A percentile compares a stretch with the other conserved stretches of the same genome.
phyloP scores from a whole-genome alignment of 92 coral and sea anemone species.

The Anthopleura xanthogrammica region DNA sequence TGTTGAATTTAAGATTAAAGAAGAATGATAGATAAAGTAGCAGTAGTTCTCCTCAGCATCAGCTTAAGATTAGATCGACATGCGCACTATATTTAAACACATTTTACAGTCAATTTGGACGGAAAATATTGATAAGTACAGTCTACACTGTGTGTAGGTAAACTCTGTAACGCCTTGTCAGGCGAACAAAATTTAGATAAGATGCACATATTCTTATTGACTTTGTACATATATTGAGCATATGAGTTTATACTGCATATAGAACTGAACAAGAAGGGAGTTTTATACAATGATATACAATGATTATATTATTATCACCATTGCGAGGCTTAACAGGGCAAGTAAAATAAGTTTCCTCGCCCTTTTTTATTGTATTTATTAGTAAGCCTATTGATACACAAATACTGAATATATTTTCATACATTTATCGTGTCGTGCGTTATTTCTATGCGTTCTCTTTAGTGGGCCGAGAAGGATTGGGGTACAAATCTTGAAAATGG shows the following conservation, averaged over 20 bases:
- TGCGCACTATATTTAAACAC: slow-evolving; percentile 10
- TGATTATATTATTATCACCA: not conserved
- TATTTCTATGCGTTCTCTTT: not conserved
- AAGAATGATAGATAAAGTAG: too few species aligned
- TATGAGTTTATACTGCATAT: not conserved
- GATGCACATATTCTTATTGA: not conserved
- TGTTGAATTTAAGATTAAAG: too few species aligned
- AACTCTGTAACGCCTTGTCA: slow-evolving; percentile 28
- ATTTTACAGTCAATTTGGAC: not conserved
- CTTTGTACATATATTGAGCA: not conserved
- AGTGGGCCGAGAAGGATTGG: not conserved
- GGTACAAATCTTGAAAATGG: not conserved
- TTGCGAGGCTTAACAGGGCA: not conserved
- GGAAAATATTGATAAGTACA: not conserved
- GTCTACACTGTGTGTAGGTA: slow-evolving; percentile 37
- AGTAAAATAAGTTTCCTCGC: not conserved
- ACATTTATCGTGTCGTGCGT: not conserved
- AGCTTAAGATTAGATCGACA: not conserved
- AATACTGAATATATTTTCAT: not conserved
- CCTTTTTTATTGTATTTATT: not conserved
- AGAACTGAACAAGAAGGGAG: not conserved
- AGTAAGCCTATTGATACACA: not conserved
- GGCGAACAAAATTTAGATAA: slow-evolving; percentile 13
- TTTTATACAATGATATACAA: not conserved
- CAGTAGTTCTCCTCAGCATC: too few species aligned